Evolutionary conservation across 2,113 vertebrate species (phyloP), one percentile per base, ranked within the genome.

Genomic region (Esox niger): DNA sequence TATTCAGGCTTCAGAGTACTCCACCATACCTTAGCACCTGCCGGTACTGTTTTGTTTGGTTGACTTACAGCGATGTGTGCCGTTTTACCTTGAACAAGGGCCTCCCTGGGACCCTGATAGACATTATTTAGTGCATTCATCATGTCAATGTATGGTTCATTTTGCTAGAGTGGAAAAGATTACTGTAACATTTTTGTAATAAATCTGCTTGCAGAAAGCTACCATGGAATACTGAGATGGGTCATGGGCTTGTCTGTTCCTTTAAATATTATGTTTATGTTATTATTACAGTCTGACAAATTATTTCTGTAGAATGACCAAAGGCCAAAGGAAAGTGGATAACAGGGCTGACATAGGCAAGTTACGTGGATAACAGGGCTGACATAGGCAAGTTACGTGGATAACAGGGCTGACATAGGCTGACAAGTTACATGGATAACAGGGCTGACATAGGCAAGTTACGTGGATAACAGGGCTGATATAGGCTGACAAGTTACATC

Each of bases 111-210:
- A 80, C 84, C 86, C 64, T 85, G 86, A 89, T 91, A 91, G 90
- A 89, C 89, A 85, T 83, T 93, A 90, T 92, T 76, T 89, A 90
- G 90, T 94, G 91, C 92, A 90, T 92, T 91, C 88, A 89, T 91
- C 88, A 89, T 92, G 88, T 91, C 89, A 88, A 90, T 90, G 91
- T 95, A 90, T 91, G 88, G 89, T 94, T 94, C 85, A 91, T 94
- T 96, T 96, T 88, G 93, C 94, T 96, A 92, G 93, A 92, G 91
- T 95, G 95, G 91, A 93, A 89, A 90, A 91, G 93, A 94, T 94
- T 92, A 92, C 90, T 94, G 92, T 94, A 93, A 91, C 89, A 91
- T 92, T 96, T 97, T 98, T 98, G 94, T 97, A 98, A 96, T 93
- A 93, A 92, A 94, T 93, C 92, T 93, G 95, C 96, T 98, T 95